Base-by-base conservation (phyloP, 2,888 invertebrate species). In the Lomographa bimaculata region DNA sequence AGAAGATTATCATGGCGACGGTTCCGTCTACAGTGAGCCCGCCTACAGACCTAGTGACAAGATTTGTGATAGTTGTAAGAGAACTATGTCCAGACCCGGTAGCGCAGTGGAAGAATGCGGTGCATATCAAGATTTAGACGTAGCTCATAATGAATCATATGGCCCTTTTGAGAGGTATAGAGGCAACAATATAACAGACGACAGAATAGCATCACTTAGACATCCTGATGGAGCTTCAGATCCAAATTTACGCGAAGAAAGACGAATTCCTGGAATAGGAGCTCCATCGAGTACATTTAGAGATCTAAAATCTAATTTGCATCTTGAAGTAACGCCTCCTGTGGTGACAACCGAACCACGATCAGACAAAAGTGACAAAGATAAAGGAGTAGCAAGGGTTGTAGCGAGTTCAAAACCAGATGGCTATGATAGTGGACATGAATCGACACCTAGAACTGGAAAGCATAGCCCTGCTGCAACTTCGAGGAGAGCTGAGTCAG, bases 221-320 rank as follows among this genome's bases (percentile, higher is more conserved):
- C 96, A 96, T 84, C 97, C 97, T 2, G 97, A 97, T 64, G 97
- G 97, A 26, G 97, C 97, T 30, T 97, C 97, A 10, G 97, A 97
- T 90, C 97, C 97, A 7, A 96, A 97, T 85, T 90, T 97, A 60
- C 91, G 93, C 38, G 94, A 94, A 73, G 93, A 92, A 75, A 90
- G 90, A 57, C 89, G 92, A 62, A 74, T 91, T 52, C 92, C 93
- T 1, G 92, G 92, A 6, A 93, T 91, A 46, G 92, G 92, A 2
- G 91, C 92, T 5, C 91, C 91, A n/a, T 90, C 91, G 1, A 87
- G 75, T 43, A 90, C 90, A n/a, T 92, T 92, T 72, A 87, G 90
- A 40, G 92, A 92, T 56, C 78, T 77, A 60, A 92, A 79, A 74
- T 85, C 81, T 7, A 90, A 82, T 50, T 67, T 89, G 50, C 89